Evolutionary conservation across 2,113 vertebrate species (phyloP).

Genomic region (Cryptotis parvus): DNA sequence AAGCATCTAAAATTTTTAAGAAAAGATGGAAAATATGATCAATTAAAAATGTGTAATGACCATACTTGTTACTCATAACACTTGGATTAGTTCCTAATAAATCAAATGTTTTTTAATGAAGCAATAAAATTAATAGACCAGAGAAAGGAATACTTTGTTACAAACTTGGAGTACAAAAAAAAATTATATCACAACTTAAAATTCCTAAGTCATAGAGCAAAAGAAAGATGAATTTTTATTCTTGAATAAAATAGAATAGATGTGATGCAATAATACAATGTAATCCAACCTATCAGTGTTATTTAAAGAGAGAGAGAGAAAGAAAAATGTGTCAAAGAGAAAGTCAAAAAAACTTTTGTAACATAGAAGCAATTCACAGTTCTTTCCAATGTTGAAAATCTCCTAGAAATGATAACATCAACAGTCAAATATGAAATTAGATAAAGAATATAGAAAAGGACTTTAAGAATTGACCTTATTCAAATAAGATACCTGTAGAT

Average conservation of each 20-base stretch:
- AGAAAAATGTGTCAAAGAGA: not conserved
- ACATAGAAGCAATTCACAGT: not conserved
- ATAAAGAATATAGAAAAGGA: not conserved
- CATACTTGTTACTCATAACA: not conserved
- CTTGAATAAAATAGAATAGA: constrained; percentile 36
- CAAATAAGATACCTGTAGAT: not conserved
- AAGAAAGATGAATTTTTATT: not conserved
- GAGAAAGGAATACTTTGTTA: not conserved
- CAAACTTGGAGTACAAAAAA: not conserved
- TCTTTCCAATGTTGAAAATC: not conserved
- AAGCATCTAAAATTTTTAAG: not conserved
- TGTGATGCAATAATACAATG: not conserved
- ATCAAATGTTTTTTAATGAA: not conserved
- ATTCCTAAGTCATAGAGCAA: not conserved
- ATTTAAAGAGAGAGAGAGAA: no score
- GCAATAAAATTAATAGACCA: not conserved
- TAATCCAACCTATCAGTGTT: not conserved
- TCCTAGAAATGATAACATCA: not conserved
- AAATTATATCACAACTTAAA: not conserved
- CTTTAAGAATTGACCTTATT: not conserved
- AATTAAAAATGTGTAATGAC: not conserved
- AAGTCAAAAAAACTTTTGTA: not conserved
- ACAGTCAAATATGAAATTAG: not conserved
- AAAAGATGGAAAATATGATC: not conserved
- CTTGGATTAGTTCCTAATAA: not conserved